Percentiles rank a stretch among this genome's conserved stretches.
These are phyloP conservation scores for Sphenodon punctatus DNA, from an alignment of 2,797 vertebrate genomes.

Conservation along the genomic window DNA sequence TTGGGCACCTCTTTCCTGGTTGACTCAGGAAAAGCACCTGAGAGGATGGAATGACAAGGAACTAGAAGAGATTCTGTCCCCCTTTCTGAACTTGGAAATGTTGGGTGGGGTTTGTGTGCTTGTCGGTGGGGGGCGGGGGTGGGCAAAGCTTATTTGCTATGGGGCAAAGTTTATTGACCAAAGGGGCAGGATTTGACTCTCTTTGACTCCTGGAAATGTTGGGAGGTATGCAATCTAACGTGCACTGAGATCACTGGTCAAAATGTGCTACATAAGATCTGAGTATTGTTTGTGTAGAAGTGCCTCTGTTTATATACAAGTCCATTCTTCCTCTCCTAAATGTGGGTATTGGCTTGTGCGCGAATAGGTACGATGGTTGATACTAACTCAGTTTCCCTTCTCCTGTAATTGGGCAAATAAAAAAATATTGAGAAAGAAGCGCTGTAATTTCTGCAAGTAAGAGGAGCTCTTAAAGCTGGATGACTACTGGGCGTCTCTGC, in stretches of 20 bases:
- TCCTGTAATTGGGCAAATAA: neutral
- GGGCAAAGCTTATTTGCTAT: no score
- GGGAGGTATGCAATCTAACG: no score
- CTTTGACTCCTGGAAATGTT: no score
- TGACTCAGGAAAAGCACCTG: no score
- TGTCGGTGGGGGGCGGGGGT: no score
- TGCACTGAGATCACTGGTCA: neutral
- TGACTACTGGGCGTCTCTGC: neutral
- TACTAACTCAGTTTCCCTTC: neutral
- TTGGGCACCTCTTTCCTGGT: no score
- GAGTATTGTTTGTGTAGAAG: neutral
- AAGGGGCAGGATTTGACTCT: no score
- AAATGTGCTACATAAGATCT: neutral
- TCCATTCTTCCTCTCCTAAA: neutral
- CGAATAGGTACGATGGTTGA: slow-evolving; percentile 24
- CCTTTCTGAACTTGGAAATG: no score
- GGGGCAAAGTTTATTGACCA: no score
- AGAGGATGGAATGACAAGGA: no score
- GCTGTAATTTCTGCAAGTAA: neutral
- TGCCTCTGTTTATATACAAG: neutral
- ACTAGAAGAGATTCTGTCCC: no score
- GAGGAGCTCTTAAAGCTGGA: neutral
- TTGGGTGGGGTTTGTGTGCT: no score
- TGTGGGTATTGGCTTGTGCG: slow-evolving; percentile 14
- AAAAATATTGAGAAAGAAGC: neutral